phyloP scores from a whole-genome alignment of 64 coral and sea anemone species.

The Anthopleura sola region DNA sequence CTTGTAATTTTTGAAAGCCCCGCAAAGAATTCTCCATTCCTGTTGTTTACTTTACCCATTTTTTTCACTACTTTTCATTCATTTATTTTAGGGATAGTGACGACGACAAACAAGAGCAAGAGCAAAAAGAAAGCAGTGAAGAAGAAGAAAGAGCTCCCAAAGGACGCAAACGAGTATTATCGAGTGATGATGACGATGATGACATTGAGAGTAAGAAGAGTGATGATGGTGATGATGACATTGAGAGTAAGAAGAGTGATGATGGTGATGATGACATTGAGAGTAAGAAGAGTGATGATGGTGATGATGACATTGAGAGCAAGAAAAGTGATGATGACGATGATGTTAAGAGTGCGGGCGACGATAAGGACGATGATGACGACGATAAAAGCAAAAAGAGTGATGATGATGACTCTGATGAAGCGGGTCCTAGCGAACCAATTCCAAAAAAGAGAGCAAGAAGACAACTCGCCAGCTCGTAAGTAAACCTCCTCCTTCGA shows the following conservation, averaged over 20 bases:
- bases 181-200: slow-evolving; percentile 29
- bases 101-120: slow-evolving; percentile 35
- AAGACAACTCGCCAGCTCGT: slow-evolving; percentile 64
- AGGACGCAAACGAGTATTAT: slow-evolving; percentile 39
- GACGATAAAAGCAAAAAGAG: slow-evolving; percentile 10
- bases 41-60: too few relatives aligned
- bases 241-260: background rate
- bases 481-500: slow-evolving; percentile 5
- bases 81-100: slow-evolving; percentile 28
- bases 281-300: slow-evolving; percentile 8
- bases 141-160: slow-evolving; percentile 23
- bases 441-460: slow-evolving; percentile 51
- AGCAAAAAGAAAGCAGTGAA: slow-evolving; percentile 25
- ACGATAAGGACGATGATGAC: background rate
- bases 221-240: background rate
- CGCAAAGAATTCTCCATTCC: too few relatives aligned
- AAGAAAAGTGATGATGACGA: background rate
- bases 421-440: slow-evolving; percentile 20
- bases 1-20: too few relatives aligned
- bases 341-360: background rate
- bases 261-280: background rate
- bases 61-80: background rate
- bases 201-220: background rate
- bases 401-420: slow-evolving; percentile 15
- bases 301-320: slow-evolving; percentile 2